A percentile compares a stretch with the other conserved stretches of the same genome.
These are phyloP conservation scores for Pararge aegeria DNA, from an alignment of 1,140 invertebrate species.

Conservation along the genomic window DNA sequence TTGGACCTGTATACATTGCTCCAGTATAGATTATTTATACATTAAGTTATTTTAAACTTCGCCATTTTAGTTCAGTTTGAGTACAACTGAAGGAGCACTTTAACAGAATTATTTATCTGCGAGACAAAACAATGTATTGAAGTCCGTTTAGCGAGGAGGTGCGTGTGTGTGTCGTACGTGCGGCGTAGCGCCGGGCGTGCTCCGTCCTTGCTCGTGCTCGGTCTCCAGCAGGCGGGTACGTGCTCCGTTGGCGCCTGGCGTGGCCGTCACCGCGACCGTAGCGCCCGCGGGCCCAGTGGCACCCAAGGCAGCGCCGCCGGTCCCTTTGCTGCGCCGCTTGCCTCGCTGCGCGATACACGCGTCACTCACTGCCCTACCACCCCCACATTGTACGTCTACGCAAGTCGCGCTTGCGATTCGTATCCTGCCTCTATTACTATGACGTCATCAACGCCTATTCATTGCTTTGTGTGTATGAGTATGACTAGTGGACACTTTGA, in stretches of 20 bases:
- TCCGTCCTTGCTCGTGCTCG: constrained; percentile 72
- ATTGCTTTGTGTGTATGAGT: constrained; percentile 1
- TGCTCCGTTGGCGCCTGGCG: constrained; percentile 25
- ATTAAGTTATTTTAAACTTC: no score
- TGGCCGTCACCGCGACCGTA: constrained; percentile 14
- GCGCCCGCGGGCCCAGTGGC: constrained; percentile 8
- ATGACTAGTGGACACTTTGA: constrained; percentile 1
- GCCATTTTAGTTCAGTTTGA: not conserved
- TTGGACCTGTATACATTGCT: not conserved
- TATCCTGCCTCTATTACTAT: not conserved
- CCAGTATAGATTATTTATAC: no score
- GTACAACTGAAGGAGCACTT: no score
- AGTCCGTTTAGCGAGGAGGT: constrained; percentile 16
- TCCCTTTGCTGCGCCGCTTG: constrained; percentile 22
- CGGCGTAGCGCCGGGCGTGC: constrained; percentile 66
- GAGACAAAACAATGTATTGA: not conserved
- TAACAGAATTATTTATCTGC: not conserved
- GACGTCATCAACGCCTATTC: not conserved
- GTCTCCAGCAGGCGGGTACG: constrained; percentile 65
- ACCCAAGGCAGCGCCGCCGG: constrained; percentile 10
- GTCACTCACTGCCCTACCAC: constrained; percentile 46
- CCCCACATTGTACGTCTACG: constrained; percentile 13
- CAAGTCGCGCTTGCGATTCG: not conserved
- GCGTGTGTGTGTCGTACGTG: constrained; percentile 32
- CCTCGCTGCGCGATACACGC: constrained; percentile 33